Percentiles rank a stretch among this genome's conserved stretches.
These are phyloP conservation scores for Leptopilina clavipes DNA, from an alignment of 1,140 invertebrate genomes.

Conservation along the genomic window DNA sequence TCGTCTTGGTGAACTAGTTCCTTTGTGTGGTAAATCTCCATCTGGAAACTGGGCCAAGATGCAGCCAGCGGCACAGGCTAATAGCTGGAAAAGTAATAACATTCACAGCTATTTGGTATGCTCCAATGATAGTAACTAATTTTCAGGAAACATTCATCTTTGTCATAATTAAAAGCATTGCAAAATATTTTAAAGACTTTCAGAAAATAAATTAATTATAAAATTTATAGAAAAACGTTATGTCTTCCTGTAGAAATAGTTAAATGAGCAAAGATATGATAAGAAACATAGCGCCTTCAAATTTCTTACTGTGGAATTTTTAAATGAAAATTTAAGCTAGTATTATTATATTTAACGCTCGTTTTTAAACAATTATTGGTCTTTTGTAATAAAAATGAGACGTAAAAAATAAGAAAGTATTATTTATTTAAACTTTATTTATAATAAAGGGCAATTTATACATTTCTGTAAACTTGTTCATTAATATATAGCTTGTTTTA, in stretches of 20 bases:
- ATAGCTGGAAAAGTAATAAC: constrained; percentile 52
- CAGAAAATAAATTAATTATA: not conserved
- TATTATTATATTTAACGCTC: no score
- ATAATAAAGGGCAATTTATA: no score
- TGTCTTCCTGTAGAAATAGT: no score
- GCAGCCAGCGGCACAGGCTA: constrained; percentile 54
- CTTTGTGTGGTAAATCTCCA: constrained; percentile 29
- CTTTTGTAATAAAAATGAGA: no score
- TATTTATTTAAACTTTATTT: no score
- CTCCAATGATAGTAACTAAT: not conserved
- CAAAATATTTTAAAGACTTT: not conserved
- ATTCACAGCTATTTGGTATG: not conserved
- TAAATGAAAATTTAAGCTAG: no score
- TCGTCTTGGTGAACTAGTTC: constrained; percentile 34
- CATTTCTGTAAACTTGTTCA: no score
- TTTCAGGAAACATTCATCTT: not conserved
- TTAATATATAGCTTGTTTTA: no score
- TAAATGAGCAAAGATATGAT: no score
- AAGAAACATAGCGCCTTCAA: no score
- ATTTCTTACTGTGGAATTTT: no score
- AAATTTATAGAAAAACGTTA: not conserved
- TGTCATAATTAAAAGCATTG: not conserved
- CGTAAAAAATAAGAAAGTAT: not conserved
- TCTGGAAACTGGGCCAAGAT: constrained; percentile 56
- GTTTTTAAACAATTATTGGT: no score